These are phyloP conservation scores for Cebus imitator DNA, from an alignment of 2,113 vertebrate genomes.

Conservation along the genomic window DNA sequence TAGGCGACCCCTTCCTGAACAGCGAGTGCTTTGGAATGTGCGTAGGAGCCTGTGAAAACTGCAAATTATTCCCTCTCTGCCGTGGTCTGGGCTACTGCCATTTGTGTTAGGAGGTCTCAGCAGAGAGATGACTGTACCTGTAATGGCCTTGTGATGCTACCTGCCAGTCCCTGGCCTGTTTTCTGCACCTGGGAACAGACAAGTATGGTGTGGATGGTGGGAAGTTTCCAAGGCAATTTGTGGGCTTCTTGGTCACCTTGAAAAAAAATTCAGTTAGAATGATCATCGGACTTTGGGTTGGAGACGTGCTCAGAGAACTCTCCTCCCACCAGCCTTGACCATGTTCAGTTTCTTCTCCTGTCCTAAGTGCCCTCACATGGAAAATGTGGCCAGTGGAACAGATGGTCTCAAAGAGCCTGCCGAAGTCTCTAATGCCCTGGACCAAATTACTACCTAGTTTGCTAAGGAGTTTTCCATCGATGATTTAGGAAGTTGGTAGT, in stretches of 20 bases:
- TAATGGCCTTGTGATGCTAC: not conserved
- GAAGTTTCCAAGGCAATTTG: not conserved
- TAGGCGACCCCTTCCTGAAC: not conserved
- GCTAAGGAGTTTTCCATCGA: not conserved
- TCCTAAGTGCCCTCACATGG: not conserved
- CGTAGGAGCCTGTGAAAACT: not conserved
- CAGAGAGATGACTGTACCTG: not conserved
- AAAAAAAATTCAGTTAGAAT: not conserved
- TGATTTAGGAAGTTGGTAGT: not conserved
- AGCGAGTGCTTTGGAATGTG: not conserved
- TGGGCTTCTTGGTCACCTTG: not conserved
- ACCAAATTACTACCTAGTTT: not conserved
- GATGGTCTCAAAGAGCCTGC: not conserved
- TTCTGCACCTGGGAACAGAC: not conserved
- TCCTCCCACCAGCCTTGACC: not conserved
- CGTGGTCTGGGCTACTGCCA: not conserved
- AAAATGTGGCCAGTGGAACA: not conserved
- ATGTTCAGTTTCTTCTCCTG: fast-evolving
- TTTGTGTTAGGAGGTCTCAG: not conserved
- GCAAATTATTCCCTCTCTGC: not conserved
- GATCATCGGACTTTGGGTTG: not conserved
- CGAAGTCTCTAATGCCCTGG: too few species aligned
- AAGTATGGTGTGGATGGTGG: too few species aligned
- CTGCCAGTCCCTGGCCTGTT: not conserved
- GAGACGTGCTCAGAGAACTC: not conserved